Conservation (phyloP, 37 sponge, comb jelly and placozoan genomes). For the Beroe forskalii region DNA sequence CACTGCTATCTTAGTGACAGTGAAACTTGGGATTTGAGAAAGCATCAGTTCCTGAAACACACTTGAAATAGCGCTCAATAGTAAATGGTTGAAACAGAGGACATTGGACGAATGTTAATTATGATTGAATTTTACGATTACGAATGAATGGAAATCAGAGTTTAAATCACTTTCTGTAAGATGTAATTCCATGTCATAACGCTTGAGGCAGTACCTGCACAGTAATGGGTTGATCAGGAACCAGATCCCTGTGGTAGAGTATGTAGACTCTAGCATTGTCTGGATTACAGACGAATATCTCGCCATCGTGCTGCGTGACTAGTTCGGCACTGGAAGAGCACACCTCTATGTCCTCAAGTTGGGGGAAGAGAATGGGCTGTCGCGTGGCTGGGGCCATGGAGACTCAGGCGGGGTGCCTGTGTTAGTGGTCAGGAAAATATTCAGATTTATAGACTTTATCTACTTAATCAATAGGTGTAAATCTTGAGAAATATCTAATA, state of each 20-base stretch:
- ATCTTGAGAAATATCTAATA: too few relatives aligned
- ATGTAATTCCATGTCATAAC: too few relatives aligned
- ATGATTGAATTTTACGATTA: too few relatives aligned
- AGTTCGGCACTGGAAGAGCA: background rate
- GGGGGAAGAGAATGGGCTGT: background rate
- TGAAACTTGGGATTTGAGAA: slow-evolving; percentile 34
- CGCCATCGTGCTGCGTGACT: slow-evolving; percentile 20
- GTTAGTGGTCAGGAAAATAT: too few relatives aligned
- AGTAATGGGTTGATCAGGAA: background rate
- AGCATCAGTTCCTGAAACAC: slow-evolving; percentile 42
- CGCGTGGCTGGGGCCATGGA: background rate
- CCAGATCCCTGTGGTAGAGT: slow-evolving; percentile 3
- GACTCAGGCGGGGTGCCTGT: too few relatives aligned
- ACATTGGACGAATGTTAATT: too few relatives aligned
- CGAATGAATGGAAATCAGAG: too few relatives aligned
- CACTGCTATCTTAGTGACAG: background rate
- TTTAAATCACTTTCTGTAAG: background rate
- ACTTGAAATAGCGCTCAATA: background rate
- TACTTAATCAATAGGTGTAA: too few relatives aligned
- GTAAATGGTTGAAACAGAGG: too few relatives aligned
- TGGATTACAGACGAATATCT: slow-evolving; percentile 22
- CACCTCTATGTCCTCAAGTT: slow-evolving; percentile 6
- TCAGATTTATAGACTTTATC: too few relatives aligned
- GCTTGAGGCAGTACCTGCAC: background rate
- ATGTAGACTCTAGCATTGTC: background rate